Evolutionary conservation across 1,140 invertebrate genomes (phyloP).

Genomic region (Teleogryllus occipitalis): DNA sequence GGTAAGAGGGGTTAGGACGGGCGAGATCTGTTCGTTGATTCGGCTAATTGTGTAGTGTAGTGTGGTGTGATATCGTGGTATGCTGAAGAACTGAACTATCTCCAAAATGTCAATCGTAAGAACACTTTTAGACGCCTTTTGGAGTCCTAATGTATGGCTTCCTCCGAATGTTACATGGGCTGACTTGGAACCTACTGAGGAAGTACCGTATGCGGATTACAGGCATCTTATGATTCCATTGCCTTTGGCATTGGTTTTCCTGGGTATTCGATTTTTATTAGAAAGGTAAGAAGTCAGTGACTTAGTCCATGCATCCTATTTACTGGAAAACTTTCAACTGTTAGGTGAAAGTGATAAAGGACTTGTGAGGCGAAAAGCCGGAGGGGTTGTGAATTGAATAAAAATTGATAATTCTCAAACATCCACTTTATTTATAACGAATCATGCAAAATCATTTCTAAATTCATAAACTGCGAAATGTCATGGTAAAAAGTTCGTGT

Average conservation of each 20-base stretch:
- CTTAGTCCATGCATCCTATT: too few species aligned
- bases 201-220: slow-evolving; percentile 70
- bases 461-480: too few species aligned
- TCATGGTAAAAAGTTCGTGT: too few species aligned
- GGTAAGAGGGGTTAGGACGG: not conserved
- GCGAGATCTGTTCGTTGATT: not conserved
- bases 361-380: too few species aligned
- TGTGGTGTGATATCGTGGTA: not conserved
- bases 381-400: too few species aligned
- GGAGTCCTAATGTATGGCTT: slow-evolving; percentile 76
- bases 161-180: slow-evolving; percentile 84
- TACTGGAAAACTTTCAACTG: too few species aligned
- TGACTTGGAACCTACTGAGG: slow-evolving; percentile 69
- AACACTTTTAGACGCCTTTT: slow-evolving; percentile 53
- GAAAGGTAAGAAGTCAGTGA: slow-evolving; percentile 58
- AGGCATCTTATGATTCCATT: slow-evolving; percentile 75
- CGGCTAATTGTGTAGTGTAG: not conserved
- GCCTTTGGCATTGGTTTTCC: slow-evolving; percentile 65
- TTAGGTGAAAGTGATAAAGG: too few species aligned
- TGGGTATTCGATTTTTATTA: slow-evolving; percentile 62
- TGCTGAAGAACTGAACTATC: not conserved
- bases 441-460: too few species aligned
- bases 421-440: too few species aligned
- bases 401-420: too few species aligned
- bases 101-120: not conserved